A percentile compares a stretch with the other conserved stretches of the same genome.
These are phyloP conservation scores for Holocentrus rufus DNA, from an alignment of 2,797 vertebrate genomes.

Conservation along the genomic window DNA sequence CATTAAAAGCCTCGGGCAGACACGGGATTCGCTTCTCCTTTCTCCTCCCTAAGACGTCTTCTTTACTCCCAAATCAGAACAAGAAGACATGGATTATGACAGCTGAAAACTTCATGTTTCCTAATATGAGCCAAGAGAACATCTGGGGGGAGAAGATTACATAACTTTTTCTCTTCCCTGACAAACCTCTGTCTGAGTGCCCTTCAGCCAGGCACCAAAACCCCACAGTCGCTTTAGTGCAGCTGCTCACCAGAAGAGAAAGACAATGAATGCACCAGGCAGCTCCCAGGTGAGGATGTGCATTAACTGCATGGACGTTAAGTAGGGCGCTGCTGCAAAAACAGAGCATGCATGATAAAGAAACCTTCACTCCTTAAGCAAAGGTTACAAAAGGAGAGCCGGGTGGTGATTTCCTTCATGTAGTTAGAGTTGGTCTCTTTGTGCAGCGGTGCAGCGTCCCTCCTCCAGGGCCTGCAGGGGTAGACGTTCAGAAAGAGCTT, in stretches of 20 bases:
- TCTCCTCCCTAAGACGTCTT: background rate
- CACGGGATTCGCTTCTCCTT: conserved; percentile 10
- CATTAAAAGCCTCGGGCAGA: conserved; percentile 3
- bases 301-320: background rate
- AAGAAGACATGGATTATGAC: background rate
- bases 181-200: no score
- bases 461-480: background rate
- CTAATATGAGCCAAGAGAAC: no score
- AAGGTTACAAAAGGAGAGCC: background rate
- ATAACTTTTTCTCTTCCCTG: no score
- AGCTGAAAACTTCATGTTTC: background rate
- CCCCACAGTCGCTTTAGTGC: no score
- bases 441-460: background rate
- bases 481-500: background rate
- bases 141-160: no score
- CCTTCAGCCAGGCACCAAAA: no score
- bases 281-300: background rate
- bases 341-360: background rate
- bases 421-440: background rate
- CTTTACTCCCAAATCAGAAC: background rate
- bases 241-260: background rate
- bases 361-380: background rate
- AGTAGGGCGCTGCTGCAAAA: background rate
- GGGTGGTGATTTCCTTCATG: background rate
- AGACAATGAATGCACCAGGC: background rate